Percentiles rank a stretch among this genome's conserved stretches.
phyloP scores from a whole-genome alignment of 2,797 vertebrate genomes.

The Aselliscus stoliczkanus region DNA sequence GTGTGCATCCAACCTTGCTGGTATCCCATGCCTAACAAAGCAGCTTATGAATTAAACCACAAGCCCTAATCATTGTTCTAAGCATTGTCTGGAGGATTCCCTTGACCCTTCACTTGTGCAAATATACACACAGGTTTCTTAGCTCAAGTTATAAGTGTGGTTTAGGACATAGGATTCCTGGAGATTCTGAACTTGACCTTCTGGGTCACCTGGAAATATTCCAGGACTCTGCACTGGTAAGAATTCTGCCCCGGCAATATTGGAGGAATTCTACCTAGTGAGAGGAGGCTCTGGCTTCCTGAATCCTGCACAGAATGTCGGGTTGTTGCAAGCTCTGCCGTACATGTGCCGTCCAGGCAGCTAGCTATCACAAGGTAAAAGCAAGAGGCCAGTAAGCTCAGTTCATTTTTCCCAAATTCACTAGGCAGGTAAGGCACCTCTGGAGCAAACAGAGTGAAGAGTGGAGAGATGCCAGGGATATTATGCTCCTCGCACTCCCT shows the following conservation, averaged over 20 bases:
- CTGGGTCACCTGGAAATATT: background rate
- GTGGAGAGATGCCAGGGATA: background rate
- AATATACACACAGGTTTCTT: background rate
- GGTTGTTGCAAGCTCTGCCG: background rate
- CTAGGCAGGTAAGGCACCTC: background rate
- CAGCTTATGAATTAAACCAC: background rate
- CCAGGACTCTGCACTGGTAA: background rate
- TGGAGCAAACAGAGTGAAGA: background rate
- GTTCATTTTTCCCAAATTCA: background rate
- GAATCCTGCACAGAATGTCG: background rate
- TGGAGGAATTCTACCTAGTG: background rate
- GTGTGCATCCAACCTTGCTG: background rate
- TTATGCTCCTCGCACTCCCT: background rate
- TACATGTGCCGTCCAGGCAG: background rate
- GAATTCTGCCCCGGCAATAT: background rate
- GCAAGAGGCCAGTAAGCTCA: background rate
- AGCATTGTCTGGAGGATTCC: background rate
- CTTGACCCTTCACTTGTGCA: background rate
- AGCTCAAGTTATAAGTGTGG: background rate
- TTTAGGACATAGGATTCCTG: background rate
- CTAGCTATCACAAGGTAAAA: background rate
- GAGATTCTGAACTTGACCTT: slow-evolving; percentile 4
- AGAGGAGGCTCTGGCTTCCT: background rate
- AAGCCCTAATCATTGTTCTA: background rate
- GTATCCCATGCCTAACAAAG: background rate